Evolutionary conservation across 2,113 vertebrate species (phyloP).

Genomic region (Chaetodon auriga): DNA sequence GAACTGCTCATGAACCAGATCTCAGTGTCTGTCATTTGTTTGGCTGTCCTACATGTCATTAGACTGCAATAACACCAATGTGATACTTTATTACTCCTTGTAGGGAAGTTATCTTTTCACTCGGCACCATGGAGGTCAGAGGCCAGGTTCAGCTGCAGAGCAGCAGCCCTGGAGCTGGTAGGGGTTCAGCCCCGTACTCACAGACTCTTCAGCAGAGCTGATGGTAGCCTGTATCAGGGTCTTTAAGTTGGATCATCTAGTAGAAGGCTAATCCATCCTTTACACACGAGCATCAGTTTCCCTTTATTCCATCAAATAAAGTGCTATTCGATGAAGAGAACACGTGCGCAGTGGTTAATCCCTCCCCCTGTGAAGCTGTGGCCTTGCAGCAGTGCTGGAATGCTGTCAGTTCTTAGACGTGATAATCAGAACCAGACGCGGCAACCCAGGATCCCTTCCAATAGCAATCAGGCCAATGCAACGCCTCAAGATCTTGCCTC

Average conservation of each 20-base stretch:
- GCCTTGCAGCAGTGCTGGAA: slow-evolving; percentile 67
- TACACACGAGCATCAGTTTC: slow-evolving; percentile 14
- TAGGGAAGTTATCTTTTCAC: slow-evolving; percentile 40
- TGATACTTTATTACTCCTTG: slow-evolving; percentile 43
- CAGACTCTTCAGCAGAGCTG: background rate
- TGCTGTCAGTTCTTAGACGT: slow-evolving; percentile 65
- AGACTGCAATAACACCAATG: slow-evolving; percentile 19
- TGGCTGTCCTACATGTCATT: slow-evolving; percentile 7
- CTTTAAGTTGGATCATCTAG: background rate
- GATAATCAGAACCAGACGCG: slow-evolving; percentile 81
- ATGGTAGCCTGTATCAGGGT: background rate
- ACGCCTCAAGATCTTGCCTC: slow-evolving; percentile 46
- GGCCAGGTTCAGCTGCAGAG: slow-evolving; percentile 52
- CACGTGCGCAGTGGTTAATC: slow-evolving; percentile 1
- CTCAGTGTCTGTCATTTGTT: slow-evolving; percentile 6
- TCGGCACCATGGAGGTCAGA: slow-evolving; percentile 53
- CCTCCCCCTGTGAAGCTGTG: slow-evolving; percentile 22
- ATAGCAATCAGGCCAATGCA: slow-evolving; percentile 55
- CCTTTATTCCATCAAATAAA: slow-evolving; percentile 24
- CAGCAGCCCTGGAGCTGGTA: slow-evolving; percentile 12
- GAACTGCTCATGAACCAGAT: slow-evolving; percentile 23
- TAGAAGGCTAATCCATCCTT: background rate
- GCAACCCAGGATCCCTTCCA: slow-evolving; percentile 52
- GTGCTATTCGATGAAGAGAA: background rate
- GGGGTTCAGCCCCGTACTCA: background rate